Evolutionary conservation across 2,113 vertebrate genomes (phyloP).

Genomic region (Accipiter cooperii): DNA sequence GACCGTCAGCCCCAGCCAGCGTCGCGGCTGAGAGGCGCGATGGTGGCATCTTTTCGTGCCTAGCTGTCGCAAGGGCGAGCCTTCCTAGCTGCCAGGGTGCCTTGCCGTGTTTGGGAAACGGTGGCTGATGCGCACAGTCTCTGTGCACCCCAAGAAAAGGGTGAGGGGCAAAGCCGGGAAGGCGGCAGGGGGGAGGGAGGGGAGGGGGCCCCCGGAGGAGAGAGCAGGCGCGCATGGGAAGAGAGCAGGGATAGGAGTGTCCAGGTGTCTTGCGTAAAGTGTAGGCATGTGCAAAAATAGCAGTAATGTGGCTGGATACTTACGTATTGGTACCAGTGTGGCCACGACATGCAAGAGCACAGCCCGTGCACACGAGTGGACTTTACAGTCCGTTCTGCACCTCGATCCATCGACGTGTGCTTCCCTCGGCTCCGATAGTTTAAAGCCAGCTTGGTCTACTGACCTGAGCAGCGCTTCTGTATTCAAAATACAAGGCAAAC

Average conservation of each 20-base stretch:
- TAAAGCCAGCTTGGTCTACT: not conserved
- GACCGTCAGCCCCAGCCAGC: not conserved
- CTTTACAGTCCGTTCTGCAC: not conserved
- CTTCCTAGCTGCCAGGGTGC: not conserved
- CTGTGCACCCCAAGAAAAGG: not conserved
- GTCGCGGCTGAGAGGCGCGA: not conserved
- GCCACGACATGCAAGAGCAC: rapidly evolving
- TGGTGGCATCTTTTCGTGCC: not conserved
- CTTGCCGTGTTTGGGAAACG: not conserved
- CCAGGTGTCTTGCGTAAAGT: not conserved
- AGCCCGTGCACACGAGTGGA: rapidly evolving
- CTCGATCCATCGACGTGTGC: not conserved
- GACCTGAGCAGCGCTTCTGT: not conserved
- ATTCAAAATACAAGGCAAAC: not conserved
- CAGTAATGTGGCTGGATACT: not conserved
- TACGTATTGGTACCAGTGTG: not conserved
- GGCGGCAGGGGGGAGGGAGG: not conserved
- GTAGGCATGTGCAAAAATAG: not conserved
- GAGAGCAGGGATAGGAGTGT: rapidly evolving
- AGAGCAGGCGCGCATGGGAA: not conserved
- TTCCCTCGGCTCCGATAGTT: not conserved
- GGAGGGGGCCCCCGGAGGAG: not conserved
- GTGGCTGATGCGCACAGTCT: not conserved
- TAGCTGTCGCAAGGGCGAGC: not conserved
- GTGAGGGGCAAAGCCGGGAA: not conserved